A percentile compares a stretch with the other conserved stretches of the same genome.
Conservation (phyloP, 2,888 invertebrate species). For the Prosopocoilus inquinatus region DNA sequence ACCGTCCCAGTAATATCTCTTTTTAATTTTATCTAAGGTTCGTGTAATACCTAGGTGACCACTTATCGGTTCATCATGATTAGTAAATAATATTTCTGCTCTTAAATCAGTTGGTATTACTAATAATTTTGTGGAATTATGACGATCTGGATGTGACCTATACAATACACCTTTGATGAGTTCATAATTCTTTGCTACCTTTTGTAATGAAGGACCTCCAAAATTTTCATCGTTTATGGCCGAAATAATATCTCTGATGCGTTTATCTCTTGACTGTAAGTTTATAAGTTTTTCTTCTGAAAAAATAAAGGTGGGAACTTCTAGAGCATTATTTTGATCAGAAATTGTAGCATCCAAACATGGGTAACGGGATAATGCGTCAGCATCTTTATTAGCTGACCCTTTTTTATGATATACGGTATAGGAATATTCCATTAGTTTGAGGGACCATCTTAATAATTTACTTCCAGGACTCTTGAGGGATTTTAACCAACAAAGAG, state of each 20-base stretch:
- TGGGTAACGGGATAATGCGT: slow-evolving; percentile 2
- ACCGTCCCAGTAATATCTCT: slow-evolving; percentile 26
- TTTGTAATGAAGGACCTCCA: background rate
- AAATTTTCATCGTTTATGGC: background rate
- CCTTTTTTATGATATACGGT: slow-evolving; percentile 19
- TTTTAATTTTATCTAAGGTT: slow-evolving; percentile 21
- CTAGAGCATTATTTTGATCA: background rate
- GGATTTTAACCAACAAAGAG: slow-evolving; percentile 15
- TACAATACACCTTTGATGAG: slow-evolving; percentile 12
- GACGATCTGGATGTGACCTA: slow-evolving; percentile 2
- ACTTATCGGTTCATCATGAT: slow-evolving; percentile 24
- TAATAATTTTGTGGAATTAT: slow-evolving; percentile 17
- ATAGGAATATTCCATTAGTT: slow-evolving; percentile 23
- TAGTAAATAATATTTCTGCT: slow-evolving; percentile 23
- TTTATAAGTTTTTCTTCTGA: background rate
- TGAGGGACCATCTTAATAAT: slow-evolving; percentile 20
- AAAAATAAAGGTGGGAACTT: background rate
- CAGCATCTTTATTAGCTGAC: slow-evolving; percentile 10
- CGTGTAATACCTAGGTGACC: slow-evolving; percentile 27
- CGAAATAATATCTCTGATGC: background rate
- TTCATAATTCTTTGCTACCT: background rate
- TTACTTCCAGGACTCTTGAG: slow-evolving; percentile 11
- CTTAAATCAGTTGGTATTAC: slow-evolving; percentile 24
- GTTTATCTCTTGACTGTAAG: background rate
- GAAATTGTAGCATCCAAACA: background rate